These are phyloP conservation scores for silkworm (Bombyx mori) DNA, from an alignment of 1,140 invertebrate species.

Conservation along the genomic window DNA sequence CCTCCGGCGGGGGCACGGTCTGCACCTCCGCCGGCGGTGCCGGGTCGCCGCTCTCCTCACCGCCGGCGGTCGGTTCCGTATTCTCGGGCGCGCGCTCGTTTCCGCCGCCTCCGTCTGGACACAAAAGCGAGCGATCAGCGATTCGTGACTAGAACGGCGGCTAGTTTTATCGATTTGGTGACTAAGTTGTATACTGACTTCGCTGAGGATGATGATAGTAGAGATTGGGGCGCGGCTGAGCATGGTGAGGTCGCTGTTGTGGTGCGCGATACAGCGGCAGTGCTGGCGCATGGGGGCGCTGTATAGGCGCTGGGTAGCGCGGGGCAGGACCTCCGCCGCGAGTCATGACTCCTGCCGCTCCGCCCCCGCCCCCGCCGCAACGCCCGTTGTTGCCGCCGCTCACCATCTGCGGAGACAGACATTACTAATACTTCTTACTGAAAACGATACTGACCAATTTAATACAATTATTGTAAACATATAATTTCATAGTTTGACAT, in stretches of 20 bases:
- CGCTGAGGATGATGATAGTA: slow-evolving; percentile 53
- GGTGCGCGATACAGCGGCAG: slow-evolving; percentile 43
- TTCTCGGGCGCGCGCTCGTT: slow-evolving; percentile 29
- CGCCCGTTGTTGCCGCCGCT: slow-evolving; percentile 49
- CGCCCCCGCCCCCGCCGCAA: slow-evolving; percentile 29
- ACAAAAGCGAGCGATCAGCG: slow-evolving; percentile 8
- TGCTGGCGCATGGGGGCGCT: slow-evolving; percentile 57
- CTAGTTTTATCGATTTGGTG: not conserved
- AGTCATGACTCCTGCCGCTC: slow-evolving; percentile 27
- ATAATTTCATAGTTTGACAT: not conserved
- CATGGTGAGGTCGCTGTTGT: slow-evolving; percentile 34
- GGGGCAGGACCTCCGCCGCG: slow-evolving; percentile 42
- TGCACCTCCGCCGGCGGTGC: slow-evolving; percentile 29
- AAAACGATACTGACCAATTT: slow-evolving; percentile 6
- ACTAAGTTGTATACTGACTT: slow-evolving; percentile 33
- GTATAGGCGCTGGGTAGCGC: slow-evolving; percentile 65
- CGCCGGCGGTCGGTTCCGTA: slow-evolving; percentile 25
- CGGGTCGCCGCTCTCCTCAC: slow-evolving; percentile 26
- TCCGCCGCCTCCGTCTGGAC: slow-evolving; percentile 36
- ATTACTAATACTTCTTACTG: slow-evolving; percentile 8
- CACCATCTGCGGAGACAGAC: slow-evolving; percentile 32
- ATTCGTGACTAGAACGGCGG: too few relatives aligned
- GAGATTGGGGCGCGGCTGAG: slow-evolving; percentile 30
- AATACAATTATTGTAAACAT: not conserved
- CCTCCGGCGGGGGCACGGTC: slow-evolving; percentile 28